Evolutionary conservation across 2,888 invertebrate species (phyloP).

Genomic region (Labia minor): DNA sequence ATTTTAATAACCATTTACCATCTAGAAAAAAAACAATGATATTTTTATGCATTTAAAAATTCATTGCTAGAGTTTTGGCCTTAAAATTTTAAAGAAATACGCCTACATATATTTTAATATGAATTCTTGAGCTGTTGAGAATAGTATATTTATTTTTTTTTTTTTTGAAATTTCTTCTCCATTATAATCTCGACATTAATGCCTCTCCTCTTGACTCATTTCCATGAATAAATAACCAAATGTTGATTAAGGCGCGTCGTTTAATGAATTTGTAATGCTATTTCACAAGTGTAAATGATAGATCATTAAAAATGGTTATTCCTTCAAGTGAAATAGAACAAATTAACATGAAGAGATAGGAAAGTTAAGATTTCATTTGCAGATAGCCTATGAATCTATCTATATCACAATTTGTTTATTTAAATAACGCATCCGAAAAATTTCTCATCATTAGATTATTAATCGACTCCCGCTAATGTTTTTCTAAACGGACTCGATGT

Average conservation of each 20-base stretch:
- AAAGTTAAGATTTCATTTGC: background rate
- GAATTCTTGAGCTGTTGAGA: too few species aligned
- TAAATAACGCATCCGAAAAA: background rate
- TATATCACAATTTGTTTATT: conserved; percentile 2
- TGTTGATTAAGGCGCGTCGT: background rate
- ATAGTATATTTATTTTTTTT: too few species aligned
- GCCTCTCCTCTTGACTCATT: background rate
- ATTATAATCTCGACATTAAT: too few species aligned
- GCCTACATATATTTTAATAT: too few species aligned
- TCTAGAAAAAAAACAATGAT: too few species aligned
- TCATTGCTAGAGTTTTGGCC: too few species aligned
- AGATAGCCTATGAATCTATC: background rate
- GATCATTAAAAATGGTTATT: background rate
- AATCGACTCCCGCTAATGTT: background rate
- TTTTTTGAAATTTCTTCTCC: too few species aligned
- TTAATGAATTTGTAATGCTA: conserved; percentile 4
- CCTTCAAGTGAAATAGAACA: background rate
- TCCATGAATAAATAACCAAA: background rate
- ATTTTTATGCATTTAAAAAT: too few species aligned
- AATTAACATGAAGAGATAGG: background rate
- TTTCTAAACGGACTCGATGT: background rate
- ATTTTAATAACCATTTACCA: too few species aligned
- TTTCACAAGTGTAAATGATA: conserved; percentile 7
- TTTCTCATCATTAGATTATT: conserved; percentile 9
- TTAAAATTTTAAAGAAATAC: too few species aligned